Evolutionary conservation across 1,140 invertebrate species (phyloP).

Genomic region (Eciton burchellii): DNA sequence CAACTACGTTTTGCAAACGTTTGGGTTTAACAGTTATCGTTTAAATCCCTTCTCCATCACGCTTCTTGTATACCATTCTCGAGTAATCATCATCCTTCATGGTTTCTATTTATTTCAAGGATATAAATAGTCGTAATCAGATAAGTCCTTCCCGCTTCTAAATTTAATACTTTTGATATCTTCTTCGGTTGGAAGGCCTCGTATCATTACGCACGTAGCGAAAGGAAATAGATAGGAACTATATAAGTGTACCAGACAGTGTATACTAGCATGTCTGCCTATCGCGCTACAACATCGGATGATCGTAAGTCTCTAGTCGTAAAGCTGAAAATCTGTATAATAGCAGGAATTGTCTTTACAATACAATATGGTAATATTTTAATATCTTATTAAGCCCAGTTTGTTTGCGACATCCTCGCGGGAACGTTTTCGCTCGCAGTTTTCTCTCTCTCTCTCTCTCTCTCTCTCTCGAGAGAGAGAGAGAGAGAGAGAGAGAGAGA

Average conservation of each 20-base stretch:
- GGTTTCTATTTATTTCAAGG: conserved; percentile 25
- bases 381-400: conserved; percentile 31
- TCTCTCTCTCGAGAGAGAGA: no score
- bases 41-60: not conserved
- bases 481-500: no score
- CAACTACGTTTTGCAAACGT: not conserved
- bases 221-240: conserved; percentile 34
- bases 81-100: not conserved
- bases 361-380: conserved; percentile 47
- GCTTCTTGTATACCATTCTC: not conserved
- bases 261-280: not conserved
- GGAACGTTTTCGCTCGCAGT: no score
- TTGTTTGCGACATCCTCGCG: no score
- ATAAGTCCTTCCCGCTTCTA: not conserved
- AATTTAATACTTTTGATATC: not conserved
- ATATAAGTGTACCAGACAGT: not conserved
- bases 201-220: not conserved
- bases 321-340: conserved; percentile 33
- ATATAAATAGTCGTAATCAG: not conserved
- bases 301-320: conserved; percentile 54
- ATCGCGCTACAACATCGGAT: no score
- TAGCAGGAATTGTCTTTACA: conserved; percentile 34
- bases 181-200: not conserved
- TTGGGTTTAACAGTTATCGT: not conserved
- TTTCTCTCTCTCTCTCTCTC: not conserved